phyloP scores from a whole-genome alignment of 53 echinoderm and acorn worm genomes.

The Temnopleurus reevesii region DNA sequence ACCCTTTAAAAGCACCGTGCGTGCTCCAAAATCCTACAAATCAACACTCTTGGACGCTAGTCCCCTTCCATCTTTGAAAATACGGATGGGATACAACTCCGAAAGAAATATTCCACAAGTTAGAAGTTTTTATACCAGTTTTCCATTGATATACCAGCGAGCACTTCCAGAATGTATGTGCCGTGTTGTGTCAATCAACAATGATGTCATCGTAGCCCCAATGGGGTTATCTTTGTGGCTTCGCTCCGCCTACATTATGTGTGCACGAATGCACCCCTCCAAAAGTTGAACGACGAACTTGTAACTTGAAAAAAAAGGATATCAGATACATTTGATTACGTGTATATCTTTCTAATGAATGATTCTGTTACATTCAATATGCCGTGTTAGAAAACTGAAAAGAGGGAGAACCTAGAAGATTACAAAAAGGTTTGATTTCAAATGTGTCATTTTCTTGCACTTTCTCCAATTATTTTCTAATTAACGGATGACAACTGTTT shows the following conservation, averaged over 20 bases:
- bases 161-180: background rate
- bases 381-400: no score
- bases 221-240: background rate
- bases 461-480: no score
- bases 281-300: no score
- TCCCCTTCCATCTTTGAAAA: constrained; percentile 17
- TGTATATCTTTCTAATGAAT: no score
- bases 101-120: constrained; percentile 32
- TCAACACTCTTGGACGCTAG: background rate
- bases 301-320: no score
- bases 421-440: no score
- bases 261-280: background rate
- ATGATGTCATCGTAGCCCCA: constrained; percentile 37
- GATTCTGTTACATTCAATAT: no score
- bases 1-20: background rate
- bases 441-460: no score
- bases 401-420: no score
- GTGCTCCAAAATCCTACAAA: background rate
- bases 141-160: background rate
- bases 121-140: constrained; percentile 21
- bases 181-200: constrained; percentile 12
- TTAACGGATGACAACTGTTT: no score
- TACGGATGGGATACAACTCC: background rate
- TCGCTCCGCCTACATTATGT: constrained; percentile 19
- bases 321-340: no score